Base-by-base conservation (phyloP, 2,113 vertebrate genomes). In the Equus przewalskii region DNA sequence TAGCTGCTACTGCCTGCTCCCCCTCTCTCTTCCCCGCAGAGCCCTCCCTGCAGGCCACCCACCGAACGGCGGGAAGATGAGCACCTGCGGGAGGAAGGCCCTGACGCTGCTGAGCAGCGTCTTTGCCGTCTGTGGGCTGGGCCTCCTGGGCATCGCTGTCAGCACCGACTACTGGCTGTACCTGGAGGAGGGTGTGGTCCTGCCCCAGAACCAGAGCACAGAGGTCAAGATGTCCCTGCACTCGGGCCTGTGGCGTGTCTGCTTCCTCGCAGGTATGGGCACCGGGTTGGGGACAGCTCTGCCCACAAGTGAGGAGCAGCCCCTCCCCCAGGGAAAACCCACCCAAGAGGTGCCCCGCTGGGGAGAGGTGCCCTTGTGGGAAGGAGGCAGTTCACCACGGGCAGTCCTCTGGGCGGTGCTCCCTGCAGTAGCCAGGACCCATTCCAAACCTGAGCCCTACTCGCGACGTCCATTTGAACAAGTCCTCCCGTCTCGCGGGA, bases 161-260 rank as follows among this genome's bases (percentile, higher is more conserved):
- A 99, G 99, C 99, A 99, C 99, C 0, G 99, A 99, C 98, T 99
- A 99, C 98, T 99, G 99, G 99, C 99, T 99, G 70, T 99, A 99
- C 99, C 99, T 99, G 98, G 99, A 99, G 96, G 99, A 99, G 94
- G 99, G 99, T 12, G 98, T 99, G 93, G 98, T 99, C 65, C 98
- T 99, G 62, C 99, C 99, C 28, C 99, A 99, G 24, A 99, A 99
- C 98, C 99, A 99, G 99, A 99, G 99, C 62, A 98, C 97, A 0
- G 99, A 99, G 97, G 98, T 99, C 98, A 99, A 99, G 97, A 99
- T 99, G 98, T 99, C 99, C 0, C 99, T 99, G 84, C 99, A 99
- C 98, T 99, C 99, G 0, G 99, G 99, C 76, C 99, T 99, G 86
- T 99, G 99, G 99, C 99, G 99, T 64, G 99, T 99, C 98, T 99